Base-by-base conservation (phyloP, 2,888 invertebrate genomes). In the Nomada ruficornis region DNA sequence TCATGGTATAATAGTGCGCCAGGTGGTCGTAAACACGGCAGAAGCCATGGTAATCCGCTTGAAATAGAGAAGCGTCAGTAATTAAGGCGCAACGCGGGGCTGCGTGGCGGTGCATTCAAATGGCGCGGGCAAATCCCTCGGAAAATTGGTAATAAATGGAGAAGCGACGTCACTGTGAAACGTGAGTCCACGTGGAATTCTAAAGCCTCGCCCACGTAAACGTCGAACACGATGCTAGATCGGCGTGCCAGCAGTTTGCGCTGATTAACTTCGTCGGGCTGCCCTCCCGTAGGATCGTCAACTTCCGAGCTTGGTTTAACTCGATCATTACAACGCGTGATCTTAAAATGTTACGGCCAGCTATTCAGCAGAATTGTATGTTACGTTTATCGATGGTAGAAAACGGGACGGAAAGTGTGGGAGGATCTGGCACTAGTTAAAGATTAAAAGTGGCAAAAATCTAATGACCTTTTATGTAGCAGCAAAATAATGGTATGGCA, bases 141-240 rank as follows among this genome's bases (percentile, higher is more conserved):
- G 81, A 73, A 81, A 81, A 81, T 81, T 78, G 78, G 23, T 81
- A 81, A 78, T 73, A 73, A 81, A 78, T 73, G 81, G 57, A 29
- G 64, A 42, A 54, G 47, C 63, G 36, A 42, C 50, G 23, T 55
- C 29, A 42, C 26, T 29, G 69, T 29, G 63, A n/a, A 65, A 70
- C 64, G 47, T 57, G 13, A 62, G 15, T 52, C 64, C 72, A 47
- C 59, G 57, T n/a, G 72, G 72, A 47, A 64, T 69, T 77, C 67
- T 52, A 72, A 73, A 59, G 68, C 57, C 57, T 60, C 63, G 15
- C 26, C 36, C 50, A 29, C 64, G 63, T 52, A 44, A 63, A 68
- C 77, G 68, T 69, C 63, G 50, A 63, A 69, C 73, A 5, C 23
- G 50, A 23, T 67, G 36, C 50, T 18, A 9, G 54, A 18, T 50